These are phyloP conservation scores for Norana najaformis DNA, from an alignment of 2,888 invertebrate species.

Conservation along the genomic window DNA sequence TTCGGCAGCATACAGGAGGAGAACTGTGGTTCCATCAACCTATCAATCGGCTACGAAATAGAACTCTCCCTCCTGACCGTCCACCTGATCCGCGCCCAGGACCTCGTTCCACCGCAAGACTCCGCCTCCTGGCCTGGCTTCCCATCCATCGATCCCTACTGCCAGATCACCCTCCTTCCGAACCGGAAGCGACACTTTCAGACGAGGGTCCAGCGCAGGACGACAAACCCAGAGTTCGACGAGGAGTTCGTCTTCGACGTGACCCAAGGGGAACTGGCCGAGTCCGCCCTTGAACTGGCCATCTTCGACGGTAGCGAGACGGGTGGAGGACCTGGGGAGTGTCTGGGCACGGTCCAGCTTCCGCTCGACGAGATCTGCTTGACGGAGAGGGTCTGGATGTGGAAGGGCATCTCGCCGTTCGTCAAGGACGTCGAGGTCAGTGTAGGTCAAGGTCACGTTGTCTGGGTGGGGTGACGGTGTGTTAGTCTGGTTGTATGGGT, in stretches of 20 bases:
- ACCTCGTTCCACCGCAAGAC: not conserved
- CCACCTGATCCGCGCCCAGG: conserved; percentile 20
- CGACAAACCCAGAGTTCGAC: conserved; percentile 72
- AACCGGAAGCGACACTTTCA: conserved; percentile 46
- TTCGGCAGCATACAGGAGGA: conserved; percentile 22
- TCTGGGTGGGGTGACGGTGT: not conserved
- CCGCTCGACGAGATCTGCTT: conserved; percentile 67
- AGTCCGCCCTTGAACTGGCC: conserved; percentile 67
- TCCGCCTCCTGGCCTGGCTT: not conserved
- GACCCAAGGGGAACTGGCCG: not conserved
- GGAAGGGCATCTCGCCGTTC: conserved; percentile 41
- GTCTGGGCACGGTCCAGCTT: conserved; percentile 70
- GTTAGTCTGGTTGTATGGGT: not conserved
- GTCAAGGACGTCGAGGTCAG: conserved; percentile 35
- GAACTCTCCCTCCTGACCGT: conserved; percentile 16
- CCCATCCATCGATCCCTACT: conserved; percentile 21
- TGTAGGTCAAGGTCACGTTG: not conserved
- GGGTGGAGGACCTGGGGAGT: conserved; percentile 70
- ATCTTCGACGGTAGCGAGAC: conserved; percentile 68
- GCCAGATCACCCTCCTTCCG: conserved; percentile 5
- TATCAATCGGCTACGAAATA: not conserved
- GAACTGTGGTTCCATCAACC: conserved; percentile 19
- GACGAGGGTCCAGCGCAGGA: conserved; percentile 69
- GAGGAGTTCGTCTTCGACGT: conserved; percentile 73
- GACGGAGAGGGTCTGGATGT: conserved; percentile 35